Conservation (phyloP, 2,888 invertebrate genomes). For the Thereva unica region DNA sequence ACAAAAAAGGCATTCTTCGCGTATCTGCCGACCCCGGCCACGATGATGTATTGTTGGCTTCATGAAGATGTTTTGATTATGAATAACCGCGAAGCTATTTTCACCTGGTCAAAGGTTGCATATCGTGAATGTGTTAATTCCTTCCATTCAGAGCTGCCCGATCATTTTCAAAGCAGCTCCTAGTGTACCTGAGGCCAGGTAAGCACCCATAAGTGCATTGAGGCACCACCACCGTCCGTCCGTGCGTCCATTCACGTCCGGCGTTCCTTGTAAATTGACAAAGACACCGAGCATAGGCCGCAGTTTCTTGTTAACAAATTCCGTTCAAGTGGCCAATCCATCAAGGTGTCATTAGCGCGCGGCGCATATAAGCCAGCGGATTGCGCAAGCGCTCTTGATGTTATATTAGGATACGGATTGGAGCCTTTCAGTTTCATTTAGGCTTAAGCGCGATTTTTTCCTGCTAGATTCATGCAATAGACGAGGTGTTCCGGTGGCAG, state of each 20-base stretch:
- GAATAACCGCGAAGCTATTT: constrained; percentile 23
- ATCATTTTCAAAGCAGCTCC: neutral
- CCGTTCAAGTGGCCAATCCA: too few relatives aligned
- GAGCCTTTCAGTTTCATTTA: too few relatives aligned
- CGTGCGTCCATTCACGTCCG: neutral
- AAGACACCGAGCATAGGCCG: constrained; percentile 1
- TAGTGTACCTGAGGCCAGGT: too few relatives aligned
- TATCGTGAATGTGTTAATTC: constrained; percentile 24
- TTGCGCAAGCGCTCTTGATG: too few relatives aligned
- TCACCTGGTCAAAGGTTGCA: constrained; percentile 3
- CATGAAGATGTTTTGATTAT: constrained; percentile 23
- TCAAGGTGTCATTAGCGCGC: constrained; percentile 1
- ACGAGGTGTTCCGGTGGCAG: too few relatives aligned
- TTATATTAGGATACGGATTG: too few relatives aligned
- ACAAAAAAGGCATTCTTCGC: too few relatives aligned
- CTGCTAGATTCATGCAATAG: too few relatives aligned
- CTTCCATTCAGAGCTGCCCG: neutral
- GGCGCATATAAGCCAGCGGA: neutral
- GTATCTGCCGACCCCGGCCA: neutral
- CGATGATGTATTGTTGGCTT: neutral
- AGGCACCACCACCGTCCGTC: too few relatives aligned
- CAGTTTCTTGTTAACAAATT: neutral
- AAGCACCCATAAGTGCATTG: too few relatives aligned
- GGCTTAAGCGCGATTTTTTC: too few relatives aligned
- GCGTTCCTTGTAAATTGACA: constrained; percentile 16